Evolutionary conservation across 2,888 invertebrate genomes (phyloP), one percentile per base, ranked within the genome.

Genomic region (Xestia rhomboidea): DNA sequence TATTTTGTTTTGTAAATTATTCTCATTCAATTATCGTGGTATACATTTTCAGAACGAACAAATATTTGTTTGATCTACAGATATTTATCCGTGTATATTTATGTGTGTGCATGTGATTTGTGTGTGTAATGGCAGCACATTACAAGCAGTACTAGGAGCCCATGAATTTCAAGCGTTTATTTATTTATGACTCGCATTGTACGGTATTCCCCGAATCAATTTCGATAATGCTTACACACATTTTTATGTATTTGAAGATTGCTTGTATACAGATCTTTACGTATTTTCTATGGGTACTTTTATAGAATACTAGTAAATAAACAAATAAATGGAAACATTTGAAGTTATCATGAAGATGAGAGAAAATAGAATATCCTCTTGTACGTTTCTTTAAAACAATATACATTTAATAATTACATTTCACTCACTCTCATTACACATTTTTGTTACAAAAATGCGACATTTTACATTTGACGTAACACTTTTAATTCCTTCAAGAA

Each of bases 81-180:
- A 80, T 63, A 71, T 71, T 49, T 81, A 63, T 71, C 34, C 0
- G 44, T 54, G 21, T 54, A 46, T 57, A 54, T 64, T 21, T 41
- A 62, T 30, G 41, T 70, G 46, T 51, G 73, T 73, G 79, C 72
- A 73, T 73, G 49, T 67, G 38, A 79, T 74, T 49, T 60, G 27
- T 71, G 68, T 68, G 64, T 77, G 60, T 72, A 77, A 68, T 63
- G 51, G 51, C 60, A 46, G 72, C 66, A 64, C 72, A 66, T 71
- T 60, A 81, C 68, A 18, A 41, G 34, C 27, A 41, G 57, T 72
- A 69, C 77, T 30, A 66, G 68, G 60, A 44, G 38, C 54, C 81
- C 46, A 73, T 73, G 72, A 81, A 77, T 69, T 46, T 73, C 51
- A 77, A 81, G 72, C 68, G 81, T 41, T 78, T 81, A 67, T 77